phyloP scores from a whole-genome alignment of 2,888 invertebrate genomes.

The Arge pagana region DNA sequence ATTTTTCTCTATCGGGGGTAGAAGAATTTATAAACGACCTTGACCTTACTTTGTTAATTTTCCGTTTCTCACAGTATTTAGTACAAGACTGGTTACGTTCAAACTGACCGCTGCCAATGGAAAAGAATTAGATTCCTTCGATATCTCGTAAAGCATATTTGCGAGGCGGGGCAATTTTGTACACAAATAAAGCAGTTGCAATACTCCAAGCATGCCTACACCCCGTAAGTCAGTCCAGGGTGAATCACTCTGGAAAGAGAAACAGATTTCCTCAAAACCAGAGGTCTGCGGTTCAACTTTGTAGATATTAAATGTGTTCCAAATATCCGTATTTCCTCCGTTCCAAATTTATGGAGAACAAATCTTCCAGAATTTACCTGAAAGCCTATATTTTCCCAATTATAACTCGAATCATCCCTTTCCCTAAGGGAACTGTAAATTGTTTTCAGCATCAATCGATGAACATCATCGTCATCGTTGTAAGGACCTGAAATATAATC shows the following conservation, averaged over 20 bases:
- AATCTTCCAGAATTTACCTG: constrained; percentile 6
- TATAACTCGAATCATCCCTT: not conserved
- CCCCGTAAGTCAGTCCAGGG: constrained; percentile 20
- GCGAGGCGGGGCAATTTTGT: not conserved
- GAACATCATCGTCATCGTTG: constrained; percentile 6
- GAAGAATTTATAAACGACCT: no score
- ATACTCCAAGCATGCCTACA: constrained; percentile 20
- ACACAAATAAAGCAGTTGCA: constrained; percentile 15
- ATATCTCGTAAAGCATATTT: constrained; percentile 12
- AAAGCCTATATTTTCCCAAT: constrained; percentile 18
- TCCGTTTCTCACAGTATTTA: not conserved
- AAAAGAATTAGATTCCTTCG: constrained; percentile 9
- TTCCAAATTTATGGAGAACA: not conserved
- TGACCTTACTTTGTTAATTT: constrained; percentile 15
- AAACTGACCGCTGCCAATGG: constrained; percentile 14
- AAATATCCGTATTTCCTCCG: no score
- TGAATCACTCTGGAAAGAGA: constrained; percentile 20
- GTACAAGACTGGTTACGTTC: constrained; percentile 13
- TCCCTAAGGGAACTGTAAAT: constrained; percentile 11
- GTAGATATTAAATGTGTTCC: no score
- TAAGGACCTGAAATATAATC: constrained; percentile 18
- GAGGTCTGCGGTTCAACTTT: no score
- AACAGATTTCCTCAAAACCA: no score
- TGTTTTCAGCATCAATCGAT: constrained; percentile 19
- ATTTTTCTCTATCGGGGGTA: no score